These are phyloP conservation scores for Cheilosia impressa DNA, from an alignment of 2,888 invertebrate species.

Conservation along the genomic window DNA sequence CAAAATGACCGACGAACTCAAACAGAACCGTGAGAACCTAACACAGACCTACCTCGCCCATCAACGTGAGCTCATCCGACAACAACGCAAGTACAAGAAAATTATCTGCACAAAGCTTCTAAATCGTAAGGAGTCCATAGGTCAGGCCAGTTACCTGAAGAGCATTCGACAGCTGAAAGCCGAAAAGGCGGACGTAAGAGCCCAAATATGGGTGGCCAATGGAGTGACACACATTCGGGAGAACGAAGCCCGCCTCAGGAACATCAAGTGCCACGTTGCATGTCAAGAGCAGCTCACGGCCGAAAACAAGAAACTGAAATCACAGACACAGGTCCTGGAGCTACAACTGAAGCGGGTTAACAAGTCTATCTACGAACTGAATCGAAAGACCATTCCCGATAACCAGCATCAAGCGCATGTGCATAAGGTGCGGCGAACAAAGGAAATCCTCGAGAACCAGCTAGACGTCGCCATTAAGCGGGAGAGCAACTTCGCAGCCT, in stretches of 20 bases:
- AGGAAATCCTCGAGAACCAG: slow-evolving; percentile 81
- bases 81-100: slow-evolving; percentile 82
- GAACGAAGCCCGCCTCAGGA: slow-evolving; percentile 77
- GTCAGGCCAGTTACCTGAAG: slow-evolving; percentile 79
- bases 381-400: slow-evolving; percentile 81
- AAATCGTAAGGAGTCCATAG: slow-evolving; percentile 80
- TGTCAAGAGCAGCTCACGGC: slow-evolving; percentile 80
- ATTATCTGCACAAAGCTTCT: slow-evolving; percentile 79
- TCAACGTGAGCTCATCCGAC: slow-evolving; percentile 80
- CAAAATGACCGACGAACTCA: slow-evolving; percentile 22
- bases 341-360: slow-evolving; percentile 80
- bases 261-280: slow-evolving; percentile 80
- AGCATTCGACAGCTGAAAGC: slow-evolving; percentile 79
- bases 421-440: slow-evolving; percentile 78
- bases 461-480: slow-evolving; percentile 81
- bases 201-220: slow-evolving; percentile 81
- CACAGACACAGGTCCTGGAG: slow-evolving; percentile 79
- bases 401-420: slow-evolving; percentile 80
- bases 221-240: slow-evolving; percentile 78
- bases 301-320: slow-evolving; percentile 80
- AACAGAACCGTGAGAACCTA: slow-evolving; percentile 71
- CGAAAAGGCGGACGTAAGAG: slow-evolving; percentile 80
- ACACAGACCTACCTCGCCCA: slow-evolving; percentile 78
- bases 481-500: slow-evolving; percentile 81
- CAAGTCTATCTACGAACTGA: slow-evolving; percentile 81